Evolutionary conservation across 2,113 vertebrate species (phyloP).

Genomic region (Bolborhynchus lineola): DNA sequence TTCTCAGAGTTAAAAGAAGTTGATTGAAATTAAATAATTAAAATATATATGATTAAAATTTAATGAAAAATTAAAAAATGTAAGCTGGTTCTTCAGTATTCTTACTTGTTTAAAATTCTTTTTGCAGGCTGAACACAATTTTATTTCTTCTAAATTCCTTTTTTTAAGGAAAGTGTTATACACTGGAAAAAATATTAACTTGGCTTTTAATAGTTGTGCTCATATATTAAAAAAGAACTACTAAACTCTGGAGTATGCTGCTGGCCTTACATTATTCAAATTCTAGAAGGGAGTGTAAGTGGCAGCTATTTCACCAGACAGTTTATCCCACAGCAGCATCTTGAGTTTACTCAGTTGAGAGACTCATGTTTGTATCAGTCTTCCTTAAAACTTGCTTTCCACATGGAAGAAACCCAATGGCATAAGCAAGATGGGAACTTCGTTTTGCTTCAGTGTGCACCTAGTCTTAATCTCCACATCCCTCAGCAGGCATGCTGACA

Average conservation of each 20-base stretch:
- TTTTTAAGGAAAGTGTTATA: neutral
- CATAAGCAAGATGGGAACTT: neutral
- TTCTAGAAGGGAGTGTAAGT: neutral
- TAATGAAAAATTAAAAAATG: neutral
- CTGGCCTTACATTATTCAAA: neutral
- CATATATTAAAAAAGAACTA: neutral
- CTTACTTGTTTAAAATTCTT: neutral
- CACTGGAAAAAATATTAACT: neutral
- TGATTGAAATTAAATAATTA: neutral
- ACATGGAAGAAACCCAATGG: neutral
- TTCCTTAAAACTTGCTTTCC: neutral
- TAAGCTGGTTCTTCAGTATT: neutral
- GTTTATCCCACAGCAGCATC: neutral
- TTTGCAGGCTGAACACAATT: neutral
- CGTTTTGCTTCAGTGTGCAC: neutral
- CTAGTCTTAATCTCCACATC: neutral
- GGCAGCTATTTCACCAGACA: neutral
- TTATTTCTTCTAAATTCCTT: neutral
- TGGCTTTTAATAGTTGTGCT: neutral
- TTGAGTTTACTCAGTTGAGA: neutral
- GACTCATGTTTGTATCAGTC: neutral
- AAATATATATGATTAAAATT: neutral
- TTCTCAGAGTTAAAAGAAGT: neutral
- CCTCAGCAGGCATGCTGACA: accelerated
- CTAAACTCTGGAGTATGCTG: neutral